Conservation (phyloP, 2,113 vertebrate genomes). For the Seriola dumerili region DNA sequence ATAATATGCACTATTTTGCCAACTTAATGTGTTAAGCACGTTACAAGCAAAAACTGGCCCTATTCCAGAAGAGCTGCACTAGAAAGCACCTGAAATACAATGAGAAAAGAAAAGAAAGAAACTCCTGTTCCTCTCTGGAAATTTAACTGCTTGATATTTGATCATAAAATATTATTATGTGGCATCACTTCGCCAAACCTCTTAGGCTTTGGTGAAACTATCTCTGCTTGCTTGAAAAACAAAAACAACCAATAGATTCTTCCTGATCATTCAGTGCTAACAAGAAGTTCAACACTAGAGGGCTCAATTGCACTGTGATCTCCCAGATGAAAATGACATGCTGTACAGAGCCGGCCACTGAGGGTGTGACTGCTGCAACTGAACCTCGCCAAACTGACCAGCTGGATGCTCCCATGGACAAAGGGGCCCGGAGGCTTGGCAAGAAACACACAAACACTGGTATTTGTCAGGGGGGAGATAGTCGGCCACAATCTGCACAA, state of each 20-base stretch:
- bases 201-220: conserved; percentile 1
- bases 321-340: not conserved
- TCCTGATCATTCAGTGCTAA: conserved; percentile 4
- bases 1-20: not conserved
- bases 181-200: conserved; percentile 8
- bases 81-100: not conserved
- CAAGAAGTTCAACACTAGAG: conserved; percentile 68
- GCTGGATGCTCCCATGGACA: conserved; percentile 70
- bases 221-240: not conserved
- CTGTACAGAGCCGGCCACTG: not conserved
- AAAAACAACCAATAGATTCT: not conserved
- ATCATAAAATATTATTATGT: not conserved
- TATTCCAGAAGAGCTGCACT: no score
- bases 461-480: conserved; percentile 57
- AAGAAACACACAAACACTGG: conserved; percentile 75
- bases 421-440: conserved; percentile 71
- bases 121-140: not conserved
- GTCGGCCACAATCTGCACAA: conserved; percentile 70
- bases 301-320: conserved; percentile 57
- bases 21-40: not conserved
- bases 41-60: not conserved
- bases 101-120: not conserved
- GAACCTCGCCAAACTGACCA: conserved; percentile 62
- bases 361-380: conserved; percentile 55
- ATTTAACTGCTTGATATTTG: not conserved